Conservation (phyloP, 2,113 vertebrate genomes). For the Atractosteus spatula region DNA sequence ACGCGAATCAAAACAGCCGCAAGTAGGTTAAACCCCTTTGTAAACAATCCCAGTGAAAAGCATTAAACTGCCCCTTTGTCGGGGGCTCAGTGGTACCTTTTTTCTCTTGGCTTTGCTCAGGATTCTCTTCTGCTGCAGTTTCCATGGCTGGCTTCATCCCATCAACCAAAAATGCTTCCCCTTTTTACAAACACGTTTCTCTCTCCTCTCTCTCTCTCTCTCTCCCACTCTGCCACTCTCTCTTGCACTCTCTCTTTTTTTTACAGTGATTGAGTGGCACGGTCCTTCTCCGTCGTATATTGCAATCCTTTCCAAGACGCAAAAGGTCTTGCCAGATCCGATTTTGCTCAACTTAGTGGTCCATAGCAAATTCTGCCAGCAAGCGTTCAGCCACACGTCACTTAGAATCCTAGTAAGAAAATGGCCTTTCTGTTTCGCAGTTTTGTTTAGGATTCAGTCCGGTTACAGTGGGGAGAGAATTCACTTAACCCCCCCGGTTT, state of each 20-base stretch:
- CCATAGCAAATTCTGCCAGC: conserved; percentile 64
- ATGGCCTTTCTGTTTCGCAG: conserved; percentile 45
- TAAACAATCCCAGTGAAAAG: conserved; percentile 68
- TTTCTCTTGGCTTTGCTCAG: conserved; percentile 86
- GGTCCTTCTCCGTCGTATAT: conserved; percentile 64
- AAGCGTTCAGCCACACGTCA: conserved; percentile 59
- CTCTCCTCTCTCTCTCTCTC: conserved; percentile 40
- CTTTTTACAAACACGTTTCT: conserved; percentile 72
- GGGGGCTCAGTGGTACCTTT: conserved; percentile 75
- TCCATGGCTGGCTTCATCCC: conserved; percentile 91
- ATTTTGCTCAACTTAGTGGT: conserved; percentile 67
- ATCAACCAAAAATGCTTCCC: conserved; percentile 84
- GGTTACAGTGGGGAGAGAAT: conserved; percentile 31
- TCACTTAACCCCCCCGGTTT: conserved; percentile 21
- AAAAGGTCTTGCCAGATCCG: conserved; percentile 68
- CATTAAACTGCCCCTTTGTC: conserved; percentile 75
- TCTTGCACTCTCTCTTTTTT: conserved; percentile 35
- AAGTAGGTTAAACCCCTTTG: conserved; percentile 57
- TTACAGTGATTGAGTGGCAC: conserved; percentile 67
- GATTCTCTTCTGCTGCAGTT: conserved; percentile 85
- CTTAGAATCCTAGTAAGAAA: conserved; percentile 61
- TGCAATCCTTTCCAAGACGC: conserved; percentile 66
- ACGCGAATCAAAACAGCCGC: conserved; percentile 35
- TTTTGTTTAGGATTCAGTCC: conserved; percentile 34
- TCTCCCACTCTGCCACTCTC: conserved; percentile 2